Conservation (phyloP, 2,888 invertebrate species). For the Eueremaeus valkanovi region DNA sequence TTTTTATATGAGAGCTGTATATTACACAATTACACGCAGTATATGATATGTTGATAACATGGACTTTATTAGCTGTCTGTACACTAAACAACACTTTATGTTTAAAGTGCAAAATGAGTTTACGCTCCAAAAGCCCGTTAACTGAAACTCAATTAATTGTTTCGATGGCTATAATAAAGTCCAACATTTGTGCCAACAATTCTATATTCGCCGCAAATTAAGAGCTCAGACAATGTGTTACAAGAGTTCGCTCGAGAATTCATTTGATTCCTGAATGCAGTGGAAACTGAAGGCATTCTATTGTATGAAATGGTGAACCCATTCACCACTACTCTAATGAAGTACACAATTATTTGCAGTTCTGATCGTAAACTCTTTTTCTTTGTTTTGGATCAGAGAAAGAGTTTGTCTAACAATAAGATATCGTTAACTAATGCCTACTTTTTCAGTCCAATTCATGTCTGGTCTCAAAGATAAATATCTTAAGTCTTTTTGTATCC, state of each 20-base stretch:
- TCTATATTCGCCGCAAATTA: neutral
- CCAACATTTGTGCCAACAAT: slow-evolving; percentile 2
- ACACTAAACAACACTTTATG: too few species aligned
- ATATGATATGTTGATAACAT: too few species aligned
- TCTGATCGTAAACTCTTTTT: neutral
- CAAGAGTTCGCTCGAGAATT: neutral
- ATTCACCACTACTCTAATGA: neutral
- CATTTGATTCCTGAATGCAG: neutral
- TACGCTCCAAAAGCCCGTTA: neutral
- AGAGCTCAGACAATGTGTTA: slow-evolving; percentile 9
- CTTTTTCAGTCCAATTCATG: neutral
- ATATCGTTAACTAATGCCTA: neutral
- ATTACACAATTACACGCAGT: too few species aligned
- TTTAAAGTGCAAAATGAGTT: neutral
- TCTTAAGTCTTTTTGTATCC: neutral
- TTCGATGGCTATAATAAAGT: slow-evolving; percentile 4
- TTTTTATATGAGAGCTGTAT: too few species aligned
- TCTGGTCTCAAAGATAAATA: neutral
- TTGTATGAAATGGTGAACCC: neutral
- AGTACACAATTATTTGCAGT: neutral
- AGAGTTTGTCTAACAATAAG: neutral
- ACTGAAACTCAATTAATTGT: neutral
- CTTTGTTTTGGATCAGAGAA: neutral
- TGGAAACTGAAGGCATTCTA: neutral
- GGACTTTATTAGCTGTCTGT: too few species aligned